Base-by-base conservation (phyloP, 2,113 vertebrate species). In the Rhipidura dahli region DNA sequence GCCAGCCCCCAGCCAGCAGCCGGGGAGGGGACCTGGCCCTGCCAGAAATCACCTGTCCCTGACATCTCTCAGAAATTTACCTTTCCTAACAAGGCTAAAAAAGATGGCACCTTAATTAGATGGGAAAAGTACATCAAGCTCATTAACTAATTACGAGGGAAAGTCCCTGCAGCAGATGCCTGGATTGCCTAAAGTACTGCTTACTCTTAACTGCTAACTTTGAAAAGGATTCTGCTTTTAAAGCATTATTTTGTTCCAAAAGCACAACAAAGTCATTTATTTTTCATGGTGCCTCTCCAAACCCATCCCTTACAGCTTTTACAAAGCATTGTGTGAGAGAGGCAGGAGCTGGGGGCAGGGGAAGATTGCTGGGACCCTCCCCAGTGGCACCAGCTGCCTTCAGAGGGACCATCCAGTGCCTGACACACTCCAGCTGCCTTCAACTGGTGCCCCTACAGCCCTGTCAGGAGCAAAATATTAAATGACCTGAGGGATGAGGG, bases 81-180 rank as follows among this genome's bases (percentile, higher is more conserved):
- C 44, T 65, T 84, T 87, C 87, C 81, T 66, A 83, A 42, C 72
- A 66, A 82, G 39, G 65, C 86, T 65, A 30, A 92, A 94, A 94
- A 84, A n/a, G 33, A 65, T 24, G 49, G n/a, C 35, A 28, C 35
- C 83, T 83, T 93, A 96, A 97, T 96, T 85, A 94, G 90, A 66
- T 51, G 91, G 71, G 87, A 85, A 96, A 97, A 92, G 49, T 75
- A 94, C 94, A 95, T 89, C 80, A 85, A 94, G 68, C 70, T 96
- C 84, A 90, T 96, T 93, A 96, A 94, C 85, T 96, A 96, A 96
- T 97, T 96, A 97, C 7, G 1, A 88, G 89, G 96, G 92, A 87
- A 96, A 96, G 87, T 96, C 96, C 96, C 93, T 78, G 83, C 93
- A 96, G 96, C 96, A 95, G 96, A 92, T 96, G 96, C 90, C 71